A percentile compares a stretch with the other conserved stretches of the same genome.
These are phyloP conservation scores for Drosophila longiperda DNA, from an alignment of 2,888 invertebrate species.

Conservation along the genomic window DNA sequence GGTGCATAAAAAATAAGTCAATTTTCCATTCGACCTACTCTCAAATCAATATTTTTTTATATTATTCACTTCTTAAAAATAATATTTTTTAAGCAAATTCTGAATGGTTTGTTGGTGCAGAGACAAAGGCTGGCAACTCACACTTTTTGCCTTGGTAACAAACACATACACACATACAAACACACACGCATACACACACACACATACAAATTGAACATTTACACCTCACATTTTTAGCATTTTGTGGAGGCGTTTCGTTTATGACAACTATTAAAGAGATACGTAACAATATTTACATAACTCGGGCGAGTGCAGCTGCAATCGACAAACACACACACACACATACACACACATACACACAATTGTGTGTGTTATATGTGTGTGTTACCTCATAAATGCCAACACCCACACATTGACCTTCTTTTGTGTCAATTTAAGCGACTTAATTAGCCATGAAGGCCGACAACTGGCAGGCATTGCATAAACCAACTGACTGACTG, in stretches of 20 bases:
- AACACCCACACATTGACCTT: conserved; percentile 76
- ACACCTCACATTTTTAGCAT: conserved; percentile 58
- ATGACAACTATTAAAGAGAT: conserved; percentile 65
- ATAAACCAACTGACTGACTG: conserved; percentile 35
- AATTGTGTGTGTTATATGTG: conserved; percentile 25
- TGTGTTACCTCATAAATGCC: conserved; percentile 70
- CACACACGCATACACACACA: conserved; percentile 8
- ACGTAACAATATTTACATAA: conserved; percentile 62
- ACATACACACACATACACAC: conserved; percentile 2
- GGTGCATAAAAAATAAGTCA: not conserved
- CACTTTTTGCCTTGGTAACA: conserved; percentile 53
- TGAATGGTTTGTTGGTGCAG: conserved; percentile 33
- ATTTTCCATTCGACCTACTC: not conserved
- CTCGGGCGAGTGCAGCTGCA: conserved; percentile 71
- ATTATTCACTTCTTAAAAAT: not conserved
- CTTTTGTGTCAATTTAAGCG: conserved; percentile 66
- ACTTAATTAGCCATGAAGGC: conserved; percentile 80
- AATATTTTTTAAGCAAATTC: conserved; percentile 3
- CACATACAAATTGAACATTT: conserved; percentile 8
- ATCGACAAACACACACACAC: conserved; percentile 7
- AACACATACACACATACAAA: conserved; percentile 14
- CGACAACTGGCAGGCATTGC: conserved; percentile 59
- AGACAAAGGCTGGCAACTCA: conserved; percentile 30
- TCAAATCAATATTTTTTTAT: not conserved
- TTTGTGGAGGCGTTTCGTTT: conserved; percentile 64